A percentile compares a stretch with the other conserved stretches of the same genome.
Evolutionary conservation across 2,797 vertebrate species (phyloP).

Genomic region (Phrynocephalus forsythii): DNA sequence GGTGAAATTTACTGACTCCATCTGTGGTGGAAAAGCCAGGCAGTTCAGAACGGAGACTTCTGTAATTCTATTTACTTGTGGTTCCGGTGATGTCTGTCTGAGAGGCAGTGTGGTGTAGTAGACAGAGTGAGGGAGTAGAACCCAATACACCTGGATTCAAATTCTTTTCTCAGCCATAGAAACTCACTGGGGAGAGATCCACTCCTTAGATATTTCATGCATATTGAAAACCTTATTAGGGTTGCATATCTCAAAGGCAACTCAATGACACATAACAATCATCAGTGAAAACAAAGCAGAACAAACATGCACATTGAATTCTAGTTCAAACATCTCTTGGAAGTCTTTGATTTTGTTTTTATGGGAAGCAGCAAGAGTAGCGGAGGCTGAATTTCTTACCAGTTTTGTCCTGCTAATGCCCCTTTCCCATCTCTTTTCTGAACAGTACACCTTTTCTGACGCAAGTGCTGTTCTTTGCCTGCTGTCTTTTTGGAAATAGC

Average conservation of each 20-base stretch:
- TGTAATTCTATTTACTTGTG: not conserved
- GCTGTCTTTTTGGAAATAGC: constrained; percentile 39
- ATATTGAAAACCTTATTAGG: too few species aligned
- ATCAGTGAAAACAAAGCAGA: not conserved
- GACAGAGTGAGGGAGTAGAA: too few species aligned
- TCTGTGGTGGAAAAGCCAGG: constrained; percentile 26
- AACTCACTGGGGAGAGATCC: too few species aligned
- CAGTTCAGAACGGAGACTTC: not conserved
- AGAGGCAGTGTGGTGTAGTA: too few species aligned
- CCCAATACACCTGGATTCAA: too few species aligned
- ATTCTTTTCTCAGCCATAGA: too few species aligned
- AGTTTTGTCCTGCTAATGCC: not conserved
- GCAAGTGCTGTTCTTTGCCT: constrained; percentile 32
- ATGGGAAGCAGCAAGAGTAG: not conserved
- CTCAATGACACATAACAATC: too few species aligned
- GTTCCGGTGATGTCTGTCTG: too few species aligned
- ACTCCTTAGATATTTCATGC: too few species aligned
- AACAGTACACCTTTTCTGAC: not conserved
- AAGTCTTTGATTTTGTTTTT: not conserved
- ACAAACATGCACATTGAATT: not conserved
- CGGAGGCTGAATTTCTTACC: too few species aligned
- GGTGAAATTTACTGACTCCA: constrained; percentile 28
- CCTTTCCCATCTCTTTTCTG: not conserved
- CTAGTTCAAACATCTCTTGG: not conserved
- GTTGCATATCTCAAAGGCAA: too few species aligned